Percentiles rank a stretch among this genome's conserved stretches.
Conservation (phyloP, 2,888 invertebrate genomes). For the Tetragnatha montana region DNA sequence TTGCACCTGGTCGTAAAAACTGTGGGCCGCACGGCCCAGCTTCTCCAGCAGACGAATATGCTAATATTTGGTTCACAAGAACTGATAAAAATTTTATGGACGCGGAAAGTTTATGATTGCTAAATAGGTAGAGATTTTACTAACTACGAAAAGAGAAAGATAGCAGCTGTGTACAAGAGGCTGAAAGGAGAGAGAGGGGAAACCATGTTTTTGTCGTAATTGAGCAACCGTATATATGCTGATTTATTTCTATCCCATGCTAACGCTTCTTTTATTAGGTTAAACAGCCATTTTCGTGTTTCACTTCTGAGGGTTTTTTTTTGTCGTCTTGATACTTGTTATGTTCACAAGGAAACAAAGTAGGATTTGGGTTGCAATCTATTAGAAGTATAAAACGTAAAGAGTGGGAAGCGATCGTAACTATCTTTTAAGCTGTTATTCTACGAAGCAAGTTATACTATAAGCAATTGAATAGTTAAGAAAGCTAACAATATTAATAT, state of each 20-base stretch:
- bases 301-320: too few species aligned
- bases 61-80: conserved; percentile 57
- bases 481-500: too few species aligned
- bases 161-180: neutral
- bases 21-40: conserved; percentile 9
- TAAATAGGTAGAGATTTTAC: conserved; percentile 57
- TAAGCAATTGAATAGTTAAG: too few species aligned
- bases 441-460: too few species aligned
- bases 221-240: neutral
- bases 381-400: too few species aligned
- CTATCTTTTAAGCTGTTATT: too few species aligned
- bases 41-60: conserved; percentile 41
- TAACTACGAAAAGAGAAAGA: conserved; percentile 28
- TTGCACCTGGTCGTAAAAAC: conserved; percentile 41
- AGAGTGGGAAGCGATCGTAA: too few species aligned
- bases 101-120: conserved; percentile 51
- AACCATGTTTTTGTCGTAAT: neutral
- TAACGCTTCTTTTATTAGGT: conserved; percentile 1
- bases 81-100: conserved; percentile 63
- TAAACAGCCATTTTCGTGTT: neutral
- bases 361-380: too few species aligned
- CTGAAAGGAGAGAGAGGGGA: neutral
- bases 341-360: too few species aligned
- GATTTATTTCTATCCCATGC: neutral
- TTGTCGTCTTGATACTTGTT: too few species aligned